Percentiles rank a stretch among this genome's conserved stretches.
phyloP scores from a whole-genome alignment of 1,140 invertebrate genomes.

The Thalassaphorura encarpata region DNA sequence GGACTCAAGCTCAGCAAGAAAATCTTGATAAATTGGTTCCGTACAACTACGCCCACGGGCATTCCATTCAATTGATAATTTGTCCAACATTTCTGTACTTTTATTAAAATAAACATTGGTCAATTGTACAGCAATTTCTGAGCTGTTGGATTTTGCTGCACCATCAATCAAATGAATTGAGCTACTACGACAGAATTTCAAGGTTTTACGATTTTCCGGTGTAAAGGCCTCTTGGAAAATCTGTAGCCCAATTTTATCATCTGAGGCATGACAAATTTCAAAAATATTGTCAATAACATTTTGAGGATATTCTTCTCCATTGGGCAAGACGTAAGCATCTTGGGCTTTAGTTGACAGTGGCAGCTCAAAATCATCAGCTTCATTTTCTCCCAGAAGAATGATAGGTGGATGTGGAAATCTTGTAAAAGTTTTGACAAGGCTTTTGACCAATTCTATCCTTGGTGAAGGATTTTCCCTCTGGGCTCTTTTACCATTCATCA shows the following conservation, averaged over 20 bases:
- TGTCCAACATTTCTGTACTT: not conserved
- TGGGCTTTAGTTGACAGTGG: not conserved
- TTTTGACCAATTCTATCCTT: not conserved
- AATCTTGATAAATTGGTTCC: not conserved
- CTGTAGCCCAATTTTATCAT: not conserved
- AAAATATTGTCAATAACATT: constrained; percentile 1
- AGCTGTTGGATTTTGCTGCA: not conserved
- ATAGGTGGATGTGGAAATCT: not conserved
- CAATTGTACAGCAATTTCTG: not conserved
- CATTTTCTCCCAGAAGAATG: constrained; percentile 5
- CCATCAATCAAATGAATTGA: not conserved
- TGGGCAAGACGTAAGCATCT: not conserved
- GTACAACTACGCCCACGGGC: not conserved
- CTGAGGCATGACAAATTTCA: not conserved
- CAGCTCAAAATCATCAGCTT: constrained; percentile 7
- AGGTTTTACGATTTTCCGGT: not conserved
- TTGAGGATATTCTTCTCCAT: not conserved
- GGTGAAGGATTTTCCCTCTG: not conserved
- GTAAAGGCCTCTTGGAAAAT: not conserved
- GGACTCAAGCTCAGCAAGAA: not conserved
- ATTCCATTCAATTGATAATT: not conserved
- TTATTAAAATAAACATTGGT: not conserved
- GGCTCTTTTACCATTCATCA: constrained; percentile 8
- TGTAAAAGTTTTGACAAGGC: not conserved
- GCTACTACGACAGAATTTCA: not conserved